Evolutionary conservation across 2,888 invertebrate species (phyloP).

Genomic region (Tridacna crocea): DNA sequence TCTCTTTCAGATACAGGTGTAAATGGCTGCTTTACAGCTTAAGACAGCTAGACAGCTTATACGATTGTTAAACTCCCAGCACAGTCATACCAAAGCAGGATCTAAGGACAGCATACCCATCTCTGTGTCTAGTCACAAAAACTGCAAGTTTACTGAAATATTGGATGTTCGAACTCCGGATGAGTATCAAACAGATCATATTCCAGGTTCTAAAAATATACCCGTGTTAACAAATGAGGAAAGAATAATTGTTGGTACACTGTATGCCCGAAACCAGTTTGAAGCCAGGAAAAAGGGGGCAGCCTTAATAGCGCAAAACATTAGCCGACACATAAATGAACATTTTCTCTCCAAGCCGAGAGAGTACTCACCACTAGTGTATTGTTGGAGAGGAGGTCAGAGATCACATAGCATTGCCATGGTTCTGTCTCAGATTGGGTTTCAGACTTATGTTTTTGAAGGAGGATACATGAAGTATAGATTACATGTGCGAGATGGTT

Average conservation of each 20-base stretch:
- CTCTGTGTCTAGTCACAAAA: constrained; percentile 26
- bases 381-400: constrained; percentile 74
- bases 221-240: constrained; percentile 65
- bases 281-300: constrained; percentile 70
- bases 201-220: constrained; percentile 71
- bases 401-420: constrained; percentile 69
- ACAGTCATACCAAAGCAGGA: constrained; percentile 25
- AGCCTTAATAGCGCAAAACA: constrained; percentile 61
- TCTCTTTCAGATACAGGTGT: too few species aligned
- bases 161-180: constrained; percentile 71
- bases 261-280: constrained; percentile 60
- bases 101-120: constrained; percentile 32
- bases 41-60: background rate
- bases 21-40: background rate
- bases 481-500: constrained; percentile 50
- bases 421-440: constrained; percentile 70
- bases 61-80: background rate
- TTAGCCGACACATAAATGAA: constrained; percentile 61
- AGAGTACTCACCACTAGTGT: constrained; percentile 67
- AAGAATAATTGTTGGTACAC: constrained; percentile 63
- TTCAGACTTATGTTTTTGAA: constrained; percentile 62
- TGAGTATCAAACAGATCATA: constrained; percentile 71
- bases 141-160: constrained; percentile 57
- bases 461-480: constrained; percentile 71
- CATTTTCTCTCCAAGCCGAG: constrained; percentile 61